phyloP scores from a whole-genome alignment of 2,797 vertebrate species.

The Antennarius maculatus region DNA sequence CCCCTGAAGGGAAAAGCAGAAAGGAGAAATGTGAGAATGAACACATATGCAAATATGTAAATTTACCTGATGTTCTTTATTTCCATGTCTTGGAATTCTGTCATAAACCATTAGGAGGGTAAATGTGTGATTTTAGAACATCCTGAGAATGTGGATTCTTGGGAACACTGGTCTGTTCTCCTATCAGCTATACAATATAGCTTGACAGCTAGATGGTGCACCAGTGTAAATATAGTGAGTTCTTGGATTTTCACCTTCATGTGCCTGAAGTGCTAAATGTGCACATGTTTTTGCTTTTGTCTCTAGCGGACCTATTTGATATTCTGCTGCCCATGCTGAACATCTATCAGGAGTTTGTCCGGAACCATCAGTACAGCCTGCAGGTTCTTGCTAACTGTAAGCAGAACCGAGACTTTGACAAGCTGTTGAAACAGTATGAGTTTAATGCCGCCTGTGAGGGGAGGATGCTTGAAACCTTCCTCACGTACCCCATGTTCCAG shows the following conservation, averaged over 20 bases:
- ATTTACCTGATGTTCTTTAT: too few relatives aligned
- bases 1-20: too few relatives aligned
- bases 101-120: too few relatives aligned
- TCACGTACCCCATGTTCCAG: slow-evolving; percentile 99
- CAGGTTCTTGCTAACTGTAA: slow-evolving; percentile 99
- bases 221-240: background rate
- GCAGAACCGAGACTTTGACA: slow-evolving; percentile 99
- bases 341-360: slow-evolving; percentile 99
- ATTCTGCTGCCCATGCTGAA: slow-evolving; percentile 99
- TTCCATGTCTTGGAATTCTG: too few relatives aligned
- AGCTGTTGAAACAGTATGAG: slow-evolving; percentile 98
- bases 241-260: background rate
- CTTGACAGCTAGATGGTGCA: too few relatives aligned
- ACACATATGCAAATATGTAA: too few relatives aligned
- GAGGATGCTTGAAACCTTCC: slow-evolving; percentile 97
- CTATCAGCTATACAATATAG: too few relatives aligned
- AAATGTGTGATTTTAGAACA: too few relatives aligned
- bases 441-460: slow-evolving; percentile 96
- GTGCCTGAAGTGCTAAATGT: background rate
- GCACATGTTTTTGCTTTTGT: slow-evolving; percentile 19
- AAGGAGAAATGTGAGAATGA: too few relatives aligned
- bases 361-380: slow-evolving; percentile 98
- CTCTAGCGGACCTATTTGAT: slow-evolving; percentile 95
- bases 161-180: too few relatives aligned
- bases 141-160: too few relatives aligned